Base-by-base conservation (phyloP, 2,113 vertebrate species). In the Hiodon tergisus region DNA sequence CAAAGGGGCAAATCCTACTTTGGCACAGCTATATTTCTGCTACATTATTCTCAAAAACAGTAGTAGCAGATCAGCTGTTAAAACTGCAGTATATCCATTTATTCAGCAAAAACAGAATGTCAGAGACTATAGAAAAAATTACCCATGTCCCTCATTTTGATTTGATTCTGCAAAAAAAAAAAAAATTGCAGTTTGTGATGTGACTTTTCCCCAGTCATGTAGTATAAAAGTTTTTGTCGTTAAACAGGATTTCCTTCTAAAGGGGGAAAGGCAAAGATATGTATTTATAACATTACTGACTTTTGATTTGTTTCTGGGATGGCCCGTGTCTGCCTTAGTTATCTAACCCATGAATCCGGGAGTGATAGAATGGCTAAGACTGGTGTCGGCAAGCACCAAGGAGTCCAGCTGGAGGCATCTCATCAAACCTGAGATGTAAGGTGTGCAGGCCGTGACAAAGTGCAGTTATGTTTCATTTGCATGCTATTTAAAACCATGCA, bases 231-330 rank as follows among this genome's bases (percentile, higher is more conserved):
- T 31, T 31, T 31, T 31, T 31, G 31, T 31, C 31, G 31, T 31
- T 65, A 50, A 72, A 76, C 17, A n/a, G 74, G 67, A 53, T 61
- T 72, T 72, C 71, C 50, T 72, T 76, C 52, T 58, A 70, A 54
- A n/a, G n/a, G 67, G 74, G 31, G 67, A 76, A 50, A 50, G 48
- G 13, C 66, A 31, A 50, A 61, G 48, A 53, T 60, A 76, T 69
- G 74, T 54, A 6, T 60, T 76, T 62, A 46, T 67, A 67, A 58
- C 46, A 70, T 51, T 67, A 61, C 50, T 69, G 74, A 76, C 6
- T 57, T 57, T 57, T 57, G 55, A 1, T 57, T 31, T 7, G 55
- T 11, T 57, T 9, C 66, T 17, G 54, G 66, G 16, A 16, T 60
- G 67, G 46, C 74, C 74, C 54, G 13, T 58, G 67, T 75, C 74